Conservation (phyloP, 2,888 invertebrate genomes). For the Xestia c-nigrum region DNA sequence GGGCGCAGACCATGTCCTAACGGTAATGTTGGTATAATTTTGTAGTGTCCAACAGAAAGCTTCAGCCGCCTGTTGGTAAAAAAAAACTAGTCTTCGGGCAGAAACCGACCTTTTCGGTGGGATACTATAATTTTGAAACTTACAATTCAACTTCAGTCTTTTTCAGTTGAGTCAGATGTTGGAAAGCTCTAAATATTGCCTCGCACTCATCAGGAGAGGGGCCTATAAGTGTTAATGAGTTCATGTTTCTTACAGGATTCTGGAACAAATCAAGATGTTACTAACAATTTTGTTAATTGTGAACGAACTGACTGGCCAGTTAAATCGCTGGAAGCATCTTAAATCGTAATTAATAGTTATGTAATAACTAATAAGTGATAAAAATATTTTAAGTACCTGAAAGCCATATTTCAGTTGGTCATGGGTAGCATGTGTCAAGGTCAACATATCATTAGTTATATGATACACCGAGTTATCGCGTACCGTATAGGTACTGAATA, state of each 20-base stretch:
- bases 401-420: conserved; percentile 76
- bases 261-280: conserved; percentile 65
- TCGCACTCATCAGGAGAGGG: conserved; percentile 78
- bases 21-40: too few species aligned
- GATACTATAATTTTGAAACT: conserved; percentile 62
- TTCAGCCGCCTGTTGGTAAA: neutral
- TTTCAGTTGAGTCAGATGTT: conserved; percentile 78
- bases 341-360: too few species aligned
- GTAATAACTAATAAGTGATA: neutral
- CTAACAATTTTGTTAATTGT: neutral
- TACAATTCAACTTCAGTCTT: conserved; percentile 79
- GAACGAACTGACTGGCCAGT: neutral
- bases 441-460: conserved; percentile 79
- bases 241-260: conserved; percentile 77
- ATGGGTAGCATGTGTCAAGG: conserved; percentile 69
- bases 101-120: neutral
- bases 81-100: neutral
- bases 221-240: conserved; percentile 73
- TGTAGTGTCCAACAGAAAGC: too few species aligned
- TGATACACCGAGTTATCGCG: conserved; percentile 66
- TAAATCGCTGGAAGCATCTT: neutral
- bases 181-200: conserved; percentile 77
- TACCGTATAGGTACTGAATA: conserved; percentile 68
- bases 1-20: too few species aligned
- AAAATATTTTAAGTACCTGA: conserved; percentile 72